phyloP scores from a whole-genome alignment of 2,888 invertebrate genomes.

The Idaea straminata region DNA sequence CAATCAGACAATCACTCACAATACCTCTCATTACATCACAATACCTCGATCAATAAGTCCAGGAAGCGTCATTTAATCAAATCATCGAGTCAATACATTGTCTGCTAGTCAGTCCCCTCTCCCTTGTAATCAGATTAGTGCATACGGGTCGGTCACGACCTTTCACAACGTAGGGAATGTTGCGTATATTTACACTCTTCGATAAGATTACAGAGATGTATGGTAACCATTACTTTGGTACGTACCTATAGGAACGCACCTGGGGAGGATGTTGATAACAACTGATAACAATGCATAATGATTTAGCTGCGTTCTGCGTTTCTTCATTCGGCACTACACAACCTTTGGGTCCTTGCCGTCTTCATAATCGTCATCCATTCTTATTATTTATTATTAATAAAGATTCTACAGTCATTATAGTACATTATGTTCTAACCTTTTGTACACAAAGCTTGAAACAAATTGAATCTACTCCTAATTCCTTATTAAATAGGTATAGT shows the following conservation, averaged over 20 bases:
- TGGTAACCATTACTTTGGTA: background rate
- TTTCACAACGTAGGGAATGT: constrained; percentile 16
- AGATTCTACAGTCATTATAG: no score
- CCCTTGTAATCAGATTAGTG: constrained; percentile 38
- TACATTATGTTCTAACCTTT: no score
- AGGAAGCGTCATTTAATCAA: constrained; percentile 12
- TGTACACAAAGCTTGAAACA: no score
- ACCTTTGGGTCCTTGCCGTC: no score
- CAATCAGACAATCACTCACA: constrained; percentile 6
- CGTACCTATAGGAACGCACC: background rate
- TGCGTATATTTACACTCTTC: background rate
- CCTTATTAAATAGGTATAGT: no score
- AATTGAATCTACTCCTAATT: no score
- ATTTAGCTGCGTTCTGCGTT: no score
- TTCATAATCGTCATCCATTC: no score
- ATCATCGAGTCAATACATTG: constrained; percentile 7
- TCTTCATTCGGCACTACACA: no score
- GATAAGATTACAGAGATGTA: background rate
- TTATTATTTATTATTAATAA: no score
- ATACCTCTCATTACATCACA: background rate
- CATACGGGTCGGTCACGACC: constrained; percentile 42
- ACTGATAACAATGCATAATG: background rate
- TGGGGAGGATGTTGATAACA: background rate
- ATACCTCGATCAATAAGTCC: constrained; percentile 3
- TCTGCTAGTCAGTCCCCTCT: constrained; percentile 9